Percentiles rank a stretch among this genome's conserved stretches.
Conservation (phyloP, 2,888 invertebrate genomes). For the Meteorus cinctellus region DNA sequence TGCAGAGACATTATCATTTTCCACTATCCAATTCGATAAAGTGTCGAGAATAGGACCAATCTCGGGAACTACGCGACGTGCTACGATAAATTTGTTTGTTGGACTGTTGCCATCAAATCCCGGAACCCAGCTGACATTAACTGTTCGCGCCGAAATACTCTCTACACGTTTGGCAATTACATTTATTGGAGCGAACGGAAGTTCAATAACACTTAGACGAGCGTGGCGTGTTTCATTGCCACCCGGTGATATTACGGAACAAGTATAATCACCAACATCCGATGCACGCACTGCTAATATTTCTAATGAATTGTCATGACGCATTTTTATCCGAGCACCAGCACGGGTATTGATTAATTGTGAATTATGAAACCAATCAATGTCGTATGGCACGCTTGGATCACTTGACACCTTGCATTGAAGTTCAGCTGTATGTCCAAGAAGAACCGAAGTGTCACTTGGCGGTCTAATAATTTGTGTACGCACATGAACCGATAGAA, state of each 20-base stretch:
- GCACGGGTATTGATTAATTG: conserved; percentile 81
- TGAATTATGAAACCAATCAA: conserved; percentile 92
- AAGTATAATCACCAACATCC: conserved; percentile 95
- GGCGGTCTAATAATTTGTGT: conserved; percentile 96
- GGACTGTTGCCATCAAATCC: conserved; percentile 99
- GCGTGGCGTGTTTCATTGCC: conserved; percentile 95
- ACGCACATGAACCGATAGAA: conserved; percentile 88
- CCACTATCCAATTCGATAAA: conserved; percentile 90
- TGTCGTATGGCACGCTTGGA: conserved; percentile 88
- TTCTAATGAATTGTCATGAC: conserved; percentile 88
- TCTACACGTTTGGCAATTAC: conserved; percentile 84
- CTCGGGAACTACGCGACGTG: conserved; percentile 91
- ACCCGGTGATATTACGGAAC: conserved; percentile 90
- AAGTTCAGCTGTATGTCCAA: conserved; percentile 93
- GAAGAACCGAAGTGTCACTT: conserved; percentile 90
- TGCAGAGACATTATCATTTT: conserved; percentile 88
- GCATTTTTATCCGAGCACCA: conserved; percentile 83
- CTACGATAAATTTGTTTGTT: conserved; percentile 92
- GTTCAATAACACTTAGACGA: conserved; percentile 90
- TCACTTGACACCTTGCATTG: conserved; percentile 97
- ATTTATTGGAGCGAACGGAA: conserved; percentile 94
- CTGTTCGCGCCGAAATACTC: conserved; percentile 81
- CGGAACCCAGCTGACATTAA: conserved; percentile 95
- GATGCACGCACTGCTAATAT: conserved; percentile 91
- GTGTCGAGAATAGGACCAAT: conserved; percentile 90